Evolutionary conservation across 2,113 vertebrate genomes (phyloP).

Genomic region (Chelonoidis abingdonii): DNA sequence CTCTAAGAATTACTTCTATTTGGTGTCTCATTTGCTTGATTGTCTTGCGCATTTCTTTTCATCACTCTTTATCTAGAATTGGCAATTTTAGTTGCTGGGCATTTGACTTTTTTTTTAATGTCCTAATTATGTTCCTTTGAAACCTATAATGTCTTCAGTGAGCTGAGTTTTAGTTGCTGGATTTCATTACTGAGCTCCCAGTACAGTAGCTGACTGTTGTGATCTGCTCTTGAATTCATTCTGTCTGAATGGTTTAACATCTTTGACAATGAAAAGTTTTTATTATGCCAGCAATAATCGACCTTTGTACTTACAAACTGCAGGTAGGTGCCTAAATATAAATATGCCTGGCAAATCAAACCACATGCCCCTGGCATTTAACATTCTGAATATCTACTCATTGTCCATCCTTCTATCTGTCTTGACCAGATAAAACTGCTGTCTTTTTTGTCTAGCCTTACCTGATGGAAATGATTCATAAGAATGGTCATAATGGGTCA

Average conservation of each 20-base stretch:
- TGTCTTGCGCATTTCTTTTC: not conserved
- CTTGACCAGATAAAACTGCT: constrained; percentile 32
- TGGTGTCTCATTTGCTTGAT: not conserved
- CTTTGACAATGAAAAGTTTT: constrained; percentile 52
- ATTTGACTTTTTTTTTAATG: constrained; percentile 3
- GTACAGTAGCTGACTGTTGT: constrained; percentile 17
- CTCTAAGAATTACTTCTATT: not conserved
- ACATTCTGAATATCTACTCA: not conserved
- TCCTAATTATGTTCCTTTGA: not conserved
- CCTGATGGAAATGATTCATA: not conserved
- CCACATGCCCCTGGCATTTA: constrained; percentile 17
- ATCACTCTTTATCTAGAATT: not conserved
- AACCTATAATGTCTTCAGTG: not conserved
- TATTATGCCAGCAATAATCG: constrained; percentile 60
- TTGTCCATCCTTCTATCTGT: not conserved
- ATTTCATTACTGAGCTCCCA: constrained; percentile 32
- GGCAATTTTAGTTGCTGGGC: not conserved
- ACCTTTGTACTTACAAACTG: constrained; percentile 28
- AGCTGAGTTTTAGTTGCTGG: constrained; percentile 2
- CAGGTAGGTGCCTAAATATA: constrained; percentile 23
- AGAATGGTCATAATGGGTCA: not conserved
- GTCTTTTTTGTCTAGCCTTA: not conserved
- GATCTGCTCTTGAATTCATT: constrained; percentile 28
- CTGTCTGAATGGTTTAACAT: constrained; percentile 27
- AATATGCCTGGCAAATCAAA: constrained; percentile 40